Conservation (phyloP, 2,888 invertebrate genomes). For the Orgyia antiqua region DNA sequence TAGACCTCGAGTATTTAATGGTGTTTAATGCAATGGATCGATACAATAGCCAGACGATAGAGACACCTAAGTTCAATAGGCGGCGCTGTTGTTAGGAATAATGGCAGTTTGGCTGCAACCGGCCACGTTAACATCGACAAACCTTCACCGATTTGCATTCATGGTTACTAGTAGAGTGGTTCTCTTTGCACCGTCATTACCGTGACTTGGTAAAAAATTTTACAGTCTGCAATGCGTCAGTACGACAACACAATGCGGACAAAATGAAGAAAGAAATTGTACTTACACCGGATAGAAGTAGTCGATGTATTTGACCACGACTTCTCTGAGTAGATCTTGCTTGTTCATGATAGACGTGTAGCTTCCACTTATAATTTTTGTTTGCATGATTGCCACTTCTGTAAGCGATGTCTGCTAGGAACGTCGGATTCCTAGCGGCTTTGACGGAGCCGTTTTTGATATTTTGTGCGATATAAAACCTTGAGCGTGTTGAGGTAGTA, state of each 20-base stretch:
- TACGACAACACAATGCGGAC: conserved; percentile 22
- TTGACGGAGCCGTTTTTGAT: conserved; percentile 56
- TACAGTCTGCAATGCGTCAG: conserved; percentile 55
- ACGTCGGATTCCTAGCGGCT: conserved; percentile 51
- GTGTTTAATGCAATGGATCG: conserved; percentile 63
- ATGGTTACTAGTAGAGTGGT: conserved; percentile 52
- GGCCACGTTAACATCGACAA: conserved; percentile 51
- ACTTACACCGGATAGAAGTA: conserved; percentile 85
- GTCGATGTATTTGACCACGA: conserved; percentile 84
- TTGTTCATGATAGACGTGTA: conserved; percentile 82
- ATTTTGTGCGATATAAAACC: conserved; percentile 39
- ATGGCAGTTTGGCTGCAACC: conserved; percentile 56
- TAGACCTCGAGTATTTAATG: conserved; percentile 34
- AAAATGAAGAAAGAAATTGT: conserved; percentile 34
- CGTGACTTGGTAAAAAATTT: conserved; percentile 22
- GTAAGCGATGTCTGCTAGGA: conserved; percentile 46
- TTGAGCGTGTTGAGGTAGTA: conserved; percentile 54
- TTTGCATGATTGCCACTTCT: conserved; percentile 72
- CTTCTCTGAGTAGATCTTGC: conserved; percentile 83
- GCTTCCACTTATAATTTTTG: conserved; percentile 78
- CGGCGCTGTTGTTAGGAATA: conserved; percentile 64
- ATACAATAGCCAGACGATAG: conserved; percentile 58
- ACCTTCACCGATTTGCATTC: conserved; percentile 75
- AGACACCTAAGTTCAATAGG: conserved; percentile 56
- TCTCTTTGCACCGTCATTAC: conserved; percentile 49